Evolutionary conservation across 1,140 invertebrate genomes (phyloP).

Genomic region (Aphis craccivora): DNA sequence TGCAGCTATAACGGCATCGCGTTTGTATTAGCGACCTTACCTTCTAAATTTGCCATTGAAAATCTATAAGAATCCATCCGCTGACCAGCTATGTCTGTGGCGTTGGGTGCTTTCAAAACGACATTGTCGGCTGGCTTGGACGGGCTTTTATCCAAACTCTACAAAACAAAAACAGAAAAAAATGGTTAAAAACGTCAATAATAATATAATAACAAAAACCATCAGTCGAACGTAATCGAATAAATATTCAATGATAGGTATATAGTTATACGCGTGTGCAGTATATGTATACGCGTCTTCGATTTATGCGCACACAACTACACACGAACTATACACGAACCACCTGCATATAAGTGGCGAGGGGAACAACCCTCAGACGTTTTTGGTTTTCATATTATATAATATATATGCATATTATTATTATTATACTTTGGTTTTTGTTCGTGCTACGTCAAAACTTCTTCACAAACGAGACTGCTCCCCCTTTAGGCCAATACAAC

Average conservation of each 20-base stretch:
- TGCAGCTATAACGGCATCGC: neutral
- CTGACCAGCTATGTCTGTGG: conserved; percentile 63
- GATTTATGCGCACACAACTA: neutral
- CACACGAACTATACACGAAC: neutral
- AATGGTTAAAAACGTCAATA: neutral
- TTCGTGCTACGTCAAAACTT: conserved; percentile 41
- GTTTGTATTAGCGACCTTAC: conserved; percentile 62
- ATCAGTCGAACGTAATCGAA: neutral
- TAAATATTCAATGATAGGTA: neutral
- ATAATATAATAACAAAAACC: neutral
- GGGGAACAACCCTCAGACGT: conserved; percentile 14
- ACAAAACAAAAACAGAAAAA: neutral
- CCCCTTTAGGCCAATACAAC: neutral
- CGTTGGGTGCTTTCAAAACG: conserved; percentile 8
- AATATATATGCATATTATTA: neutral
- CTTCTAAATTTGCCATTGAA: conserved; percentile 90
- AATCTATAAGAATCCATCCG: conserved; percentile 87
- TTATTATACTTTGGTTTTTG: neutral
- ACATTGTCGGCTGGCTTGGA: conserved; percentile 17
- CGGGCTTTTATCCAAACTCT: conserved; percentile 45
- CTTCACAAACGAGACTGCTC: conserved; percentile 15
- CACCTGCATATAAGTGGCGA: neutral
- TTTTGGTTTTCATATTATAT: neutral
- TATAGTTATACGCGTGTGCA: neutral
- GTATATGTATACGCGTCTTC: neutral